phyloP scores from a whole-genome alignment of 2,888 invertebrate species.

The Azorinus chamasolen region DNA sequence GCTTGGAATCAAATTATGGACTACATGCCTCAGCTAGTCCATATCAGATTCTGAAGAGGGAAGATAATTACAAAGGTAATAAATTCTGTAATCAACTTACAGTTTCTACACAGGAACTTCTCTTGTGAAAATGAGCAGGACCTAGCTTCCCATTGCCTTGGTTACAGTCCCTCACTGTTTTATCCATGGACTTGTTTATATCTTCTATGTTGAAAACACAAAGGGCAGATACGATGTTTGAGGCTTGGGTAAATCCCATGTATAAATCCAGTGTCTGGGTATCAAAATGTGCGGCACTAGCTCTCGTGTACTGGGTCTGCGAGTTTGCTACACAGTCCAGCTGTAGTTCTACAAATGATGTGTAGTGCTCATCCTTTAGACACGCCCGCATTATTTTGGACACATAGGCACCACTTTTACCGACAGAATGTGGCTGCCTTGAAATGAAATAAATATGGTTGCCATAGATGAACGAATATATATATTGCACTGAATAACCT shows the following conservation, averaged over 20 bases:
- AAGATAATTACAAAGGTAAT: not conserved
- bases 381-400: slow-evolving; percentile 98
- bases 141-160: slow-evolving; percentile 91
- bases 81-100: slow-evolving; percentile 59
- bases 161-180: slow-evolving; percentile 98
- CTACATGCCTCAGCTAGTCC: too few relatives aligned
- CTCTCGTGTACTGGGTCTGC: slow-evolving; percentile 91
- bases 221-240: slow-evolving; percentile 91
- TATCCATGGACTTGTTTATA: slow-evolving; percentile 96
- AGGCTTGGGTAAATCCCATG: slow-evolving; percentile 94
- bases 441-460: slow-evolving; percentile 98
- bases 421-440: slow-evolving; percentile 91
- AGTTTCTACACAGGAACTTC: slow-evolving; percentile 59
- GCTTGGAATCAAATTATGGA: too few relatives aligned
- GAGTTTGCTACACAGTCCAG: slow-evolving; percentile 91
- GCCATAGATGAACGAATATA: slow-evolving; percentile 97
- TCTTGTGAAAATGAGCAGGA: slow-evolving; percentile 69
- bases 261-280: slow-evolving; percentile 91
- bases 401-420: slow-evolving; percentile 88
- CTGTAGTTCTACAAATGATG: slow-evolving; percentile 99
- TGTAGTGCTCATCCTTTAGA: slow-evolving; percentile 97
- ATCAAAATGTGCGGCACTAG: slow-evolving; percentile 96
- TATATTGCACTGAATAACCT: slow-evolving; percentile 96
- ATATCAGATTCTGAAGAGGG: too few relatives aligned
- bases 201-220: slow-evolving; percentile 97